Evolutionary conservation across 1,140 invertebrate genomes (phyloP), one percentile per base, ranked within the genome.

Genomic region (Pristionchus pacificus): DNA sequence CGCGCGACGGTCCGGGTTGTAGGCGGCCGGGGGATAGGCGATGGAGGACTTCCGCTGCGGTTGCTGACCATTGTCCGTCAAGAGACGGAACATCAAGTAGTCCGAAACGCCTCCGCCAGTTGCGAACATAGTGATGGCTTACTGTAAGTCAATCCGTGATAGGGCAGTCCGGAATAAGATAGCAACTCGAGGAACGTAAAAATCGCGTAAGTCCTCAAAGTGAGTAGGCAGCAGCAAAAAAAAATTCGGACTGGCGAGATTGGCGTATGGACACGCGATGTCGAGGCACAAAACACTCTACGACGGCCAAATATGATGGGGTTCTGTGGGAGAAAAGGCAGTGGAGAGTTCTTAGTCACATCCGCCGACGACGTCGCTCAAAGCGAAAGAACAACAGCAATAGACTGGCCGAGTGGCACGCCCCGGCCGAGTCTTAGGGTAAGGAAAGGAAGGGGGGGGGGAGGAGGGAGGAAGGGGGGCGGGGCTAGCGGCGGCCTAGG

Each of bases 71-170:
- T 73, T 66, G 32, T 75, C 74, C 31, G 74, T 68, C n/a, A 75
- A 66, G 14, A 75, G 71, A 28, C 74, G 74, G 33, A 75, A 75
- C 74, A 75, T 75, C n/a, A 75, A 69, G 61, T 75, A 75, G 62
- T 75, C 74, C 62, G 74, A 74, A 31, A 75, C 73, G 62, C 74
- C 68, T 10, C 65, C 64, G 60, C 68, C 74, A 49, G 74, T 74
- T 24, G 62, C 60, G 59, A 73, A 69, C 71, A 73, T 73, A 19
- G 19, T 19, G n/a, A n/a, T n/a, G n/a, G n/a, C n/a, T n/a, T n/a
- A n/a, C n/a, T n/a, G n/a, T 49, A 19, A 49, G 38, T 49, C 6
- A 49, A 49, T 6, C 6, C 6, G 38, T 10, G 38, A 10, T 6
- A 49, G 19, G 38, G 38, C 6, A 49, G 6, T 10, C 6, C 38